phyloP scores from a whole-genome alignment of 2,888 invertebrate genomes.

The Nemapogon koenigi region DNA sequence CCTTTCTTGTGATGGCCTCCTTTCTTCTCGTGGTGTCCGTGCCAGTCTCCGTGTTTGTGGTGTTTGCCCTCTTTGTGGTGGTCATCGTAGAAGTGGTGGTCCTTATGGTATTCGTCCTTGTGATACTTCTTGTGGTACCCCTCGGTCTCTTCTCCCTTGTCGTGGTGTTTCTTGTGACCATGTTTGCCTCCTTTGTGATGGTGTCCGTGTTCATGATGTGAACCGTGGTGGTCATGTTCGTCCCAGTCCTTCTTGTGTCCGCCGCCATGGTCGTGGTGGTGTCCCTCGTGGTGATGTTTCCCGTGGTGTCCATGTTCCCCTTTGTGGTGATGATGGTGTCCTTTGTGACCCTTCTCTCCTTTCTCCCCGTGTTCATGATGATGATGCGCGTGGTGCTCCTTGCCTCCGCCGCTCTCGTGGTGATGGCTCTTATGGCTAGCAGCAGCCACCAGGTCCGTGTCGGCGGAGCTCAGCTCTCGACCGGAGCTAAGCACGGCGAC shows the following conservation, averaged over 20 bases:
- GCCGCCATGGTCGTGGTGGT: constrained; percentile 78
- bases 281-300: constrained; percentile 77
- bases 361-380: constrained; percentile 76
- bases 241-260: constrained; percentile 83
- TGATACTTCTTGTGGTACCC: constrained; percentile 87
- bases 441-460: constrained; percentile 53
- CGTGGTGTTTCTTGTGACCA: constrained; percentile 82
- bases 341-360: constrained; percentile 80
- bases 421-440: constrained; percentile 57
- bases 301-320: constrained; percentile 79
- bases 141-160: constrained; percentile 82
- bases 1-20: constrained; percentile 84
- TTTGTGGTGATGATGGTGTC: constrained; percentile 78
- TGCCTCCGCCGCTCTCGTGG: constrained; percentile 72
- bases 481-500: constrained; percentile 35
- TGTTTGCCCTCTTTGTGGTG: constrained; percentile 85
- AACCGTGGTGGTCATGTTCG: constrained; percentile 75
- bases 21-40: constrained; percentile 79
- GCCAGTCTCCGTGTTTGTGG: constrained; percentile 79
- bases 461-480: constrained; percentile 39
- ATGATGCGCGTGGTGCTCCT: constrained; percentile 71
- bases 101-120: constrained; percentile 87
- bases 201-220: constrained; percentile 79
- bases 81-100: constrained; percentile 89
- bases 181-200: constrained; percentile 81